Evolutionary conservation across 1,140 invertebrate genomes (phyloP), one percentile per base, ranked within the genome.

Genomic region (Cydia strobilella): DNA sequence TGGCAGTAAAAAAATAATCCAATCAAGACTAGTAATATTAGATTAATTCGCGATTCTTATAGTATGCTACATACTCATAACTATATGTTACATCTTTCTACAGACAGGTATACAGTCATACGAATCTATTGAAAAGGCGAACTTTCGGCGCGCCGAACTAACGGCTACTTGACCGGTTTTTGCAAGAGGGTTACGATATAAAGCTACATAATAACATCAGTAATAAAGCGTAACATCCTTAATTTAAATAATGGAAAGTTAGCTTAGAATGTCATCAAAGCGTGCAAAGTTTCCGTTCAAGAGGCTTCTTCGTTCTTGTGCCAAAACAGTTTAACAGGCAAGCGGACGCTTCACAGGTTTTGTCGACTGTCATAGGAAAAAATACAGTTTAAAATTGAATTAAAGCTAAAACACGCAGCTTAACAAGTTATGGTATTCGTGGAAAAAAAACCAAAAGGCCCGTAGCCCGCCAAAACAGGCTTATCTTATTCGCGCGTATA

Each of bases 241-340:
- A 20, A 69, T 69, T 69, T 39, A 69, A 39, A 69, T 69, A 69
- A 69, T 39, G 65, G 65, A 69, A 69, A 69, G 31, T 69, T 42
- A 4, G n/a, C 12, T 18, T 39, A 69, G 6, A 1, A 35, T 69
- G 9, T 59, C 6, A 1, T 54, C 7, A 10, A 10, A 59, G 9
- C 1, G 7, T 59, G n/a, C 15, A 1, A 1, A n/a, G n/a, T 51
- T 45, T 45, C 42, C 42, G 42, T 45, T 45, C 42, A 0, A 15
- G 3, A 15, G 12, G 42, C 42, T 45, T 39, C 35, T 39, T 10
- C 0, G 9, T 31, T 39, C 35, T 45, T 45, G 42, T 45, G 42
- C 12, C 42, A 4, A 45, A 45, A 45, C 10, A 45, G 3, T 45
- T 15, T 45, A 42, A 42, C 39, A 42, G 39, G 10, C 39, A 42